Evolutionary conservation across 2,888 invertebrate genomes (phyloP).

Genomic region (Seira ritae): DNA sequence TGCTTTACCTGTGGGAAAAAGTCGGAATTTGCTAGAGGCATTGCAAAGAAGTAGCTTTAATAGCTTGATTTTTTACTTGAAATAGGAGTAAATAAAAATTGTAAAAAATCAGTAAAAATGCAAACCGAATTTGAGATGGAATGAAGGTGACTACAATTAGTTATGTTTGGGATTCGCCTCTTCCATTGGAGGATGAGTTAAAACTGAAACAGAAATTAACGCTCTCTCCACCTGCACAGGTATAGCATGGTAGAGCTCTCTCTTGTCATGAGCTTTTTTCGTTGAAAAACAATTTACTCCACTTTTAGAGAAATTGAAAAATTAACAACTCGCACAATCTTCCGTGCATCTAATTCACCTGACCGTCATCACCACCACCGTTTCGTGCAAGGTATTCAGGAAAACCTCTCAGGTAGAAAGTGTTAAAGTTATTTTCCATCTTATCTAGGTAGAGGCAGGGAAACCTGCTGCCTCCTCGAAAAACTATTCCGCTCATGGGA

Average conservation of each 20-base stretch:
- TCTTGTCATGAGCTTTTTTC: no score
- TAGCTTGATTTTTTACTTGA: neutral
- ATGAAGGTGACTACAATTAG: no score
- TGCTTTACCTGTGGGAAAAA: constrained; percentile 47
- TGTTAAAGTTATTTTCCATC: no score
- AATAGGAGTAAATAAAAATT: neutral
- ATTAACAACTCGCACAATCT: neutral
- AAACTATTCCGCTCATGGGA: neutral
- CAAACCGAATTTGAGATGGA: no score
- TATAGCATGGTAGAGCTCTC: neutral
- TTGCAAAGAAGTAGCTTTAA: neutral
- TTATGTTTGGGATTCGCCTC: no score
- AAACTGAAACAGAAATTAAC: no score
- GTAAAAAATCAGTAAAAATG: constrained; percentile 9
- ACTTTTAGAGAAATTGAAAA: constrained; percentile 31
- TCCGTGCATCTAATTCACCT: neutral
- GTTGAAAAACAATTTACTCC: constrained; percentile 18
- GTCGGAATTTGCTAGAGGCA: neutral
- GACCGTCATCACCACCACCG: no score
- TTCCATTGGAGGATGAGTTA: no score
- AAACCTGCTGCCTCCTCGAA: neutral
- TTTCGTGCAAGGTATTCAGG: neutral
- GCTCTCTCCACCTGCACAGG: no score
- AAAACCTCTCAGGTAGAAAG: neutral
- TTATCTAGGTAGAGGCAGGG: neutral